Conservation (phyloP, 1,140 invertebrate species). For the Mylabris phalerata region DNA sequence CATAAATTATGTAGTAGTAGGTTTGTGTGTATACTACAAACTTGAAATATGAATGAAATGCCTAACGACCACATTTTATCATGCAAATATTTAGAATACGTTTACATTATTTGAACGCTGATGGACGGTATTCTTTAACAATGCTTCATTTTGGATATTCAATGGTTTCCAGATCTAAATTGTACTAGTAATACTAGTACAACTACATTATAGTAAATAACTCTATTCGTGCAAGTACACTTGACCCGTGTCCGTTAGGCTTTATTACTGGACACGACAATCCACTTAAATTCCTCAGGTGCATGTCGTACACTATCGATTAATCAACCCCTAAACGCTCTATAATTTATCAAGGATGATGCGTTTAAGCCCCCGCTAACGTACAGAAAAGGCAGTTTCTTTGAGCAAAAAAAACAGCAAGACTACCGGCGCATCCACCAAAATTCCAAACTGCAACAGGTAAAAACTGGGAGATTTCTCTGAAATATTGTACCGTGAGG, state of each 20-base stretch:
- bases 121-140: background rate
- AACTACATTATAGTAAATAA: conserved; percentile 3
- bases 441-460: no score
- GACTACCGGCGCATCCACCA: no score
- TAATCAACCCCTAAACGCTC: conserved; percentile 31
- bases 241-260: conserved; percentile 30
- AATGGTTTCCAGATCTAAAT: background rate
- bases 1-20: background rate
- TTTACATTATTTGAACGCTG: background rate
- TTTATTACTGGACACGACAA: conserved; percentile 33
- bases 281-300: conserved; percentile 33
- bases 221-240: conserved; percentile 16
- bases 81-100: background rate
- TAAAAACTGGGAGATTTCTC: no score
- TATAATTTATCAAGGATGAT: background rate
- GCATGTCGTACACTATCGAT: conserved; percentile 27
- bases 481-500: no score
- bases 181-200: conserved; percentile 4
- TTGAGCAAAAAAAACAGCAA: no score
- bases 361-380: no score
- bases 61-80: background rate
- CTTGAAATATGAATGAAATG: background rate
- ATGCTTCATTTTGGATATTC: conserved; percentile 1
- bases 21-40: background rate
- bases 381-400: no score